These are phyloP conservation scores for Drosophila repletoides DNA, from an alignment of 1,140 invertebrate genomes.

Conservation along the genomic window DNA sequence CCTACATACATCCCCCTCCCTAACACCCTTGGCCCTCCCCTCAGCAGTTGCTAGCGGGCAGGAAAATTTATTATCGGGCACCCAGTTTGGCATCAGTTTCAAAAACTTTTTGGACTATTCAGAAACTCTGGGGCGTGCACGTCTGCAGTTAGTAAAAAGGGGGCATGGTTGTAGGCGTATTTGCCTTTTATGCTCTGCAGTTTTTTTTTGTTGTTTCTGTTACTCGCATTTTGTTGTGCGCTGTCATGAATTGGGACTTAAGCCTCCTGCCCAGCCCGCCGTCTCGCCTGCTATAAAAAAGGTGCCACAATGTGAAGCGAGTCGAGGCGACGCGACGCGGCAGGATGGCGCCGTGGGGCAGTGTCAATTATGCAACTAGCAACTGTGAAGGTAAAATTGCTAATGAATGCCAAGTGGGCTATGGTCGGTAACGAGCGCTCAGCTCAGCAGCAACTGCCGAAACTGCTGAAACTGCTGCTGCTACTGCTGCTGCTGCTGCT, in stretches of 20 bases:
- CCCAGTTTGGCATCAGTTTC: slow-evolving; percentile 73
- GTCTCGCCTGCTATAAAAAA: too few relatives aligned
- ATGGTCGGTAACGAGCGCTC: background rate
- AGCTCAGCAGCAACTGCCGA: background rate
- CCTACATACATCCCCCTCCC: background rate
- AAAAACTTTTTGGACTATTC: slow-evolving; percentile 73
- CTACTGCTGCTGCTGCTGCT: background rate
- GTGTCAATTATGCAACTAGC: slow-evolving; percentile 70
- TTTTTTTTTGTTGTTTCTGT: slow-evolving; percentile 6
- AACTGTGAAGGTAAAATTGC: slow-evolving; percentile 65
- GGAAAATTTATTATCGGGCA: slow-evolving; percentile 71
- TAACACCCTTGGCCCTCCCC: background rate
- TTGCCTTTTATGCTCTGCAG: slow-evolving; percentile 9
- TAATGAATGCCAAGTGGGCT: slow-evolving; percentile 65
- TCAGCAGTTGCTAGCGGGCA: slow-evolving; percentile 39
- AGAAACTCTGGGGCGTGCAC: slow-evolving; percentile 26
- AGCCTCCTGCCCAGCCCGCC: too few relatives aligned
- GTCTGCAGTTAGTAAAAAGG: slow-evolving; percentile 12
- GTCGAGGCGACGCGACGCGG: too few relatives aligned
- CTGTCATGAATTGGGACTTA: slow-evolving; percentile 56
- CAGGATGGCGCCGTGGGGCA: slow-evolving; percentile 25
- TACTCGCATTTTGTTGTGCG: slow-evolving; percentile 14
- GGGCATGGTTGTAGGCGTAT: slow-evolving; percentile 13
- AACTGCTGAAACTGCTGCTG: background rate
- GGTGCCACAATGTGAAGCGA: slow-evolving; percentile 17